Evolutionary conservation across 2,113 vertebrate species (phyloP).

Genomic region (Centrocercus urophasianus): DNA sequence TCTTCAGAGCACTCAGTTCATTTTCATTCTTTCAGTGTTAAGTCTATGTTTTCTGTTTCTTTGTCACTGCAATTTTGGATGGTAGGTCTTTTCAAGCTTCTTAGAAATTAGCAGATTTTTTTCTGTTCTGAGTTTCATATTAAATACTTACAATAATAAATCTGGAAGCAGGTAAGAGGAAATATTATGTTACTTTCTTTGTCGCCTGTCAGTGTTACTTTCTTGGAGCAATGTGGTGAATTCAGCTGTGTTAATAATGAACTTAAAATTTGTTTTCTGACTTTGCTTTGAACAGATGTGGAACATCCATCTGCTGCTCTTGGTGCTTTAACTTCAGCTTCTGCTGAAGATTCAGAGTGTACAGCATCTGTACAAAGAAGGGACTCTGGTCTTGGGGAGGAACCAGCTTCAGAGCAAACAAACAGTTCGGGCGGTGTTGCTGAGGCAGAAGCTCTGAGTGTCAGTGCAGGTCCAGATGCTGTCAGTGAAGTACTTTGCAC

Average conservation of each 20-base stretch:
- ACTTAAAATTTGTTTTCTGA: background rate
- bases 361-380: constrained; percentile 76
- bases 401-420: constrained; percentile 72
- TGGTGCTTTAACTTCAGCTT: background rate
- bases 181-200: background rate
- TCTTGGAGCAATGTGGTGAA: background rate
- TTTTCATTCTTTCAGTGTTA: background rate
- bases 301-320: constrained; percentile 48
- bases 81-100: background rate
- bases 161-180: background rate
- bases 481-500: constrained; percentile 92
- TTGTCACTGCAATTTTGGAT: background rate
- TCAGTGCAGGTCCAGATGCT: constrained; percentile 88
- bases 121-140: background rate
- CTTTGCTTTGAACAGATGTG: constrained; percentile 28
- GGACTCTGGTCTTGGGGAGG: constrained; percentile 88
- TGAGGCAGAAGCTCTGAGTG: constrained; percentile 27
- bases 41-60: background rate
- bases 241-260: background rate
- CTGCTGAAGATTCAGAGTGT: constrained; percentile 75
- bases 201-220: background rate
- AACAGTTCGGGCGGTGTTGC: constrained; percentile 32
- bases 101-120: background rate
- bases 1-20: background rate
- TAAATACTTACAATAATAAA: background rate